Evolutionary conservation across 2,888 invertebrate species (phyloP), one percentile per base, ranked within the genome.

Genomic region (Aradus depressus): DNA sequence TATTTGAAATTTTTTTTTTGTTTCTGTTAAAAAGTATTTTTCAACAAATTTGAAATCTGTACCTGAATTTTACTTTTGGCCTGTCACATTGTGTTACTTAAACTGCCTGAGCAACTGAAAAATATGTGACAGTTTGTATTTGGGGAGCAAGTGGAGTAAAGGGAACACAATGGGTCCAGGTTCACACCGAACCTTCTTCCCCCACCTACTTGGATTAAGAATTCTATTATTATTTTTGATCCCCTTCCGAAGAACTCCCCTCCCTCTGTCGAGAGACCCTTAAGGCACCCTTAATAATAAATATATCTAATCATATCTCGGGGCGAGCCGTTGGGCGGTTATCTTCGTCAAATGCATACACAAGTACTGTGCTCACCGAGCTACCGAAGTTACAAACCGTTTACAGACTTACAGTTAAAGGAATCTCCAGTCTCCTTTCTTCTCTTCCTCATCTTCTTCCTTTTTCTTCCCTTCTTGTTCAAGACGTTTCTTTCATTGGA

Each of bases 201-300:
- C 5, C 10, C 23, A 4, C 44, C 19, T 32, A 28, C 28, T 25
- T 18, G 49, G 49, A 49, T 49, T 49, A 49, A 49, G 49, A 49
- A 52, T 52, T 43, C 52, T 48, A 32, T 51, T 45, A 44, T 45
- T 43, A 51, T 50, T 42, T 52, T 52, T 48, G 28, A 43, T 47
- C 31, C 31, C 43, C 41, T 32, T 47, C 45, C 51, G 34, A n/a
- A n/a, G n/a, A n/a, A n/a, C n/a, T n/a, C 31, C 38, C 26, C 54
- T 50, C 45, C 43, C 43, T 42, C 45, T 19, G 41, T 45, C 26
- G 32, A 25, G 19, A 16, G 22, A 8, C 22, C 42, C 37, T 38
- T n/a, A 32, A 47, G 25, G 35, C 35, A 37, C 19, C 47, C 25
- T 47, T 47, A 47, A 47, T 47, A 47, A 47, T 47, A 47, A 47